A percentile compares a stretch with the other conserved stretches of the same genome.
Conservation (phyloP, 2,797 vertebrate species). For the Amphiprion clarkii region DNA sequence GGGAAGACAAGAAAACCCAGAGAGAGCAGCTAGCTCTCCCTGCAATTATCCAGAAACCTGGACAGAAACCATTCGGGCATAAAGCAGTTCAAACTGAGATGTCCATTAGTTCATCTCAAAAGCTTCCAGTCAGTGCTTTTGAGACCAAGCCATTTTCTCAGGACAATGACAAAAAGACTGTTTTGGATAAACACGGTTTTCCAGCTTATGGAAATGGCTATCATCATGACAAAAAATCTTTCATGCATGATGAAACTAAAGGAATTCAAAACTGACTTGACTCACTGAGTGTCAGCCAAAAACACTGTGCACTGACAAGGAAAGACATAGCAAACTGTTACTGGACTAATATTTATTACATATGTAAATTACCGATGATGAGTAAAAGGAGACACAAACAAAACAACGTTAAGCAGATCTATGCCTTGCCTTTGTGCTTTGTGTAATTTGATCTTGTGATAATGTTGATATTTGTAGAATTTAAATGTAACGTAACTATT, state of each 20-base stretch:
- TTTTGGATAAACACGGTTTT: constrained; percentile 79
- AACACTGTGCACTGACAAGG: background rate
- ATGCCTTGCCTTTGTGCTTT: constrained; percentile 24
- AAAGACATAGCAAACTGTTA: background rate
- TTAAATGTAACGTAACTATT: constrained; percentile 30
- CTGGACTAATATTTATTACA: constrained; percentile 10
- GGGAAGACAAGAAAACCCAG: constrained; percentile 87
- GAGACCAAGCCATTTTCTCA: constrained; percentile 71
- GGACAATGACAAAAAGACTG: constrained; percentile 73
- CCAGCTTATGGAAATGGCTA: constrained; percentile 73
- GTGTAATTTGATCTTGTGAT: constrained; percentile 33
- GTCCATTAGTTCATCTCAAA: constrained; percentile 81
- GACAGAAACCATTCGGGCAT: constrained; percentile 68
- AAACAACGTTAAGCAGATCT: constrained; percentile 8
- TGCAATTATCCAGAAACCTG: constrained; percentile 78
- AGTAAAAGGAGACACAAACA: background rate
- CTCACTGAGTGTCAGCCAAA: background rate
- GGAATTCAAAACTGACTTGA: constrained; percentile 66
- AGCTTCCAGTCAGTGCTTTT: constrained; percentile 80
- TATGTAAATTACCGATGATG: constrained; percentile 20
- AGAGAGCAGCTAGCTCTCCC: constrained; percentile 83
- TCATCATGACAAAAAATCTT: constrained; percentile 74
- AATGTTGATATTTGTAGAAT: constrained; percentile 14
- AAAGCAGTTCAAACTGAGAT: constrained; percentile 85
- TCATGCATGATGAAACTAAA: constrained; percentile 74